Evolutionary conservation across 2,888 invertebrate genomes (phyloP).

Genomic region (Lasioglossum villosulum): DNA sequence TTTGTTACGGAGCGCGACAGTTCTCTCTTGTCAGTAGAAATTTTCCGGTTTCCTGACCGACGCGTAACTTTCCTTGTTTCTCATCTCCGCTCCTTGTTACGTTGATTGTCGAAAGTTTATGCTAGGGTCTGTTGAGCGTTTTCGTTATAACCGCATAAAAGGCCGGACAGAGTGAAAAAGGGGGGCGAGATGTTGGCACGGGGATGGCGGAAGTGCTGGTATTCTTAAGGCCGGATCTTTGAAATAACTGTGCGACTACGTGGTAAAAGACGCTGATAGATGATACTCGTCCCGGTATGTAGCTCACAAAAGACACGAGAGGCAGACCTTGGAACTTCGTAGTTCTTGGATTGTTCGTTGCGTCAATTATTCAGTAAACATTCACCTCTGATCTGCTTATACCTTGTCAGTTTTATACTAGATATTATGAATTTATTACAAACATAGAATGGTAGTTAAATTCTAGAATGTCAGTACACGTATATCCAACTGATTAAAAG

Average conservation of each 20-base stretch:
- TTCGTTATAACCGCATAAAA: conserved; percentile 55
- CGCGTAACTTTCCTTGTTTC: conserved; percentile 78
- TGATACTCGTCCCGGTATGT: neutral
- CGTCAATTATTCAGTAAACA: neutral
- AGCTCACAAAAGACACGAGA: neutral
- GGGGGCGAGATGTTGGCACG: conserved; percentile 42
- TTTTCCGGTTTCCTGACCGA: conserved; percentile 77
- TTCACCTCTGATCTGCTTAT: neutral
- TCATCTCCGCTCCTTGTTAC: conserved; percentile 77
- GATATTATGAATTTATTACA: neutral
- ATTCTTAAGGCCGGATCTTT: conserved; percentile 38
- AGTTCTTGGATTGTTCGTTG: neutral
- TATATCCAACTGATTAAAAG: neutral
- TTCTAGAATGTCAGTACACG: neutral
- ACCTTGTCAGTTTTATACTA: neutral
- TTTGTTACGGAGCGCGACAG: conserved; percentile 15
- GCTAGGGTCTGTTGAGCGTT: conserved; percentile 51
- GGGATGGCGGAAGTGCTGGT: conserved; percentile 24
- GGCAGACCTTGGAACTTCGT: neutral
- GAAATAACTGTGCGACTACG: conserved; percentile 41
- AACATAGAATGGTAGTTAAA: neutral
- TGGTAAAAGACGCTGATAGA: conserved; percentile 26
- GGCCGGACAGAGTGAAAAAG: conserved; percentile 44
- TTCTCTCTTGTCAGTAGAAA: conserved; percentile 73
- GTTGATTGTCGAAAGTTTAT: conserved; percentile 73